Conservation (phyloP, 2,113 vertebrate genomes). For the Calyptommatus sinebrachiatus region DNA sequence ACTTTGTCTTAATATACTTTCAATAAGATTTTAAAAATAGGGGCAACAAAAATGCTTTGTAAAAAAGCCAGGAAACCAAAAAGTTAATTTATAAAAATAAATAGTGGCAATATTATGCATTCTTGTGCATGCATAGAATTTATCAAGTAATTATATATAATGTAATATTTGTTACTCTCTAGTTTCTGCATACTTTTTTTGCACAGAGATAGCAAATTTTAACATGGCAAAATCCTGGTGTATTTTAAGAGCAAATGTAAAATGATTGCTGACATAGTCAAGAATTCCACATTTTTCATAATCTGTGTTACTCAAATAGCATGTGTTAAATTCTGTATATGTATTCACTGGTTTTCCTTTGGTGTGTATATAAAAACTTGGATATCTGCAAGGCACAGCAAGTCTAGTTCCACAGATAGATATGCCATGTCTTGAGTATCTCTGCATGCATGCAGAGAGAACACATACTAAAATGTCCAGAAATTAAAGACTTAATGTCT, state of each 20-base stretch:
- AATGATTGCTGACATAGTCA: background rate
- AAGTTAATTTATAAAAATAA: conserved; percentile 55
- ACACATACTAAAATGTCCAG: background rate
- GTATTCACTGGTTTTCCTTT: background rate
- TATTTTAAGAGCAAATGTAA: background rate
- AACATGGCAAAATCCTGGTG: background rate
- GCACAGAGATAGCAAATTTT: conserved; percentile 8
- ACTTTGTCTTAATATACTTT: conserved; percentile 30
- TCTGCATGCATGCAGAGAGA: background rate
- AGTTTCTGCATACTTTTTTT: conserved; percentile 52
- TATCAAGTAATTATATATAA: conserved; percentile 50
- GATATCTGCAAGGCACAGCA: background rate
- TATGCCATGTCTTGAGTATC: background rate
- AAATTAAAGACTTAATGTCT: background rate
- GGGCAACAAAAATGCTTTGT: conserved; percentile 22
- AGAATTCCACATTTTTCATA: background rate
- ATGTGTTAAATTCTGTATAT: background rate
- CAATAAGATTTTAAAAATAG: conserved; percentile 15
- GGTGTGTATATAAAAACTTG: background rate
- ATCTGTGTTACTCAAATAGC: background rate
- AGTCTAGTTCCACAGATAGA: background rate
- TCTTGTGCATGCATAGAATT: conserved; percentile 47
- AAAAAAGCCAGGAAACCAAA: conserved; percentile 41
- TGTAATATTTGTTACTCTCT: conserved; percentile 55
- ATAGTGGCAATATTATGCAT: conserved; percentile 66